Evolutionary conservation across 2,797 vertebrate species (phyloP).

Genomic region (Nothura maculosa): DNA sequence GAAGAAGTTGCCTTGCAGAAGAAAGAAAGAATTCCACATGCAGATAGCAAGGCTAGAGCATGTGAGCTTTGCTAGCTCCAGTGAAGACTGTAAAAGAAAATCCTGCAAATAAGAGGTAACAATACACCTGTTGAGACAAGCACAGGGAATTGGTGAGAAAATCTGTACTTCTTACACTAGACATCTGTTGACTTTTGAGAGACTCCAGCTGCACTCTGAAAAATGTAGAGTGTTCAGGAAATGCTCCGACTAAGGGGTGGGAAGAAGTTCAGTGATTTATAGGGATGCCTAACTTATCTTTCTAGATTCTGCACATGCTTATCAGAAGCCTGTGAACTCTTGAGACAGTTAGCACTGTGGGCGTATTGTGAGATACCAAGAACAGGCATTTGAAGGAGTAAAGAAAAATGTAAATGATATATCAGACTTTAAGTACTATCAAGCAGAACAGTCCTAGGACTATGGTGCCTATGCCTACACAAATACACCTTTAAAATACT

Average conservation of each 20-base stretch:
- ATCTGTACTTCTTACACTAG: neutral
- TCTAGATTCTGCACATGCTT: conserved; percentile 75
- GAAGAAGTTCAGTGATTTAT: conserved; percentile 75
- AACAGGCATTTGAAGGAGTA: conserved; percentile 66
- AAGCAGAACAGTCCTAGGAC: conserved; percentile 36
- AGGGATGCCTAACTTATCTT: conserved; percentile 77
- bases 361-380: conserved; percentile 67
- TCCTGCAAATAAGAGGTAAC: neutral
- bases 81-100: neutral
- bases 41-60: neutral
- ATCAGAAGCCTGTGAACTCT: conserved; percentile 75
- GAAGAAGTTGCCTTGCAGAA: neutral
- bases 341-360: conserved; percentile 76
- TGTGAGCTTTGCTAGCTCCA: neutral
- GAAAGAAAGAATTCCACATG: neutral
- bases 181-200: conserved; percentile 71
- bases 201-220: conserved; percentile 67
- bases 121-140: conserved; percentile 69
- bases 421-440: conserved; percentile 29
- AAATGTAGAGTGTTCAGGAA: conserved; percentile 74
- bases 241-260: conserved; percentile 46
- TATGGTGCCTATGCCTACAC: conserved; percentile 32
- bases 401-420: conserved; percentile 70
- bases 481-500: conserved; percentile 32
- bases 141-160: conserved; percentile 17